phyloP scores from a whole-genome alignment of 2,113 vertebrate genomes.

The Podarcis raffonei region DNA sequence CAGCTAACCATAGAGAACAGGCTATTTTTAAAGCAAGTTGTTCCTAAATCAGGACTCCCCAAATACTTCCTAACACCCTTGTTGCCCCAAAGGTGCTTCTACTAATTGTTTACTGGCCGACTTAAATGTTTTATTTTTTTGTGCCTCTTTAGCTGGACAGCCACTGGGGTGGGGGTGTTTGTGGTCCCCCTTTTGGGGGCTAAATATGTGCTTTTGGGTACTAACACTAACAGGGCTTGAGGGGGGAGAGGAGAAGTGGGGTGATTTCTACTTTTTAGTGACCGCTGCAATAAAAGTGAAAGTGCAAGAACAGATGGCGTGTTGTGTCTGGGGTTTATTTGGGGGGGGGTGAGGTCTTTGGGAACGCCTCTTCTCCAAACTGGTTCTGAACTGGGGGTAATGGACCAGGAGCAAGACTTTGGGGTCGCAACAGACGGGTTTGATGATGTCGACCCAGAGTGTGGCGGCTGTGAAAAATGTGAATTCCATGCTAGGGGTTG shows the following conservation, averaged over 20 bases:
- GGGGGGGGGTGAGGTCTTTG: conserved; percentile 66
- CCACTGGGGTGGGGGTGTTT: neutral
- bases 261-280: neutral
- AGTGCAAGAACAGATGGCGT: neutral
- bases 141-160: neutral
- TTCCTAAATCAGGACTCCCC: neutral
- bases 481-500: no score
- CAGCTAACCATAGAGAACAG: neutral
- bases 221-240: neutral
- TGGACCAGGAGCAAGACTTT: no score
- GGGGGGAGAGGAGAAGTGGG: no score
- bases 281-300: neutral
- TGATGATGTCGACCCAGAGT: no score
- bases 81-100: neutral
- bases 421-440: no score
- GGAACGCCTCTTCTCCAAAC: no score
- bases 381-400: neutral
- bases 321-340: neutral
- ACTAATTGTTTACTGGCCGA: neutral
- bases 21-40: neutral
- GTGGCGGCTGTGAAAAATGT: no score
- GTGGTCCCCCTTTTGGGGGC: neutral
- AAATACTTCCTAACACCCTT: neutral
- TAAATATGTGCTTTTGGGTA: neutral
- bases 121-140: neutral